Evolutionary conservation across 2,113 vertebrate species (phyloP), one percentile per base, ranked within the genome.

Genomic region (Holacanthus passer): DNA sequence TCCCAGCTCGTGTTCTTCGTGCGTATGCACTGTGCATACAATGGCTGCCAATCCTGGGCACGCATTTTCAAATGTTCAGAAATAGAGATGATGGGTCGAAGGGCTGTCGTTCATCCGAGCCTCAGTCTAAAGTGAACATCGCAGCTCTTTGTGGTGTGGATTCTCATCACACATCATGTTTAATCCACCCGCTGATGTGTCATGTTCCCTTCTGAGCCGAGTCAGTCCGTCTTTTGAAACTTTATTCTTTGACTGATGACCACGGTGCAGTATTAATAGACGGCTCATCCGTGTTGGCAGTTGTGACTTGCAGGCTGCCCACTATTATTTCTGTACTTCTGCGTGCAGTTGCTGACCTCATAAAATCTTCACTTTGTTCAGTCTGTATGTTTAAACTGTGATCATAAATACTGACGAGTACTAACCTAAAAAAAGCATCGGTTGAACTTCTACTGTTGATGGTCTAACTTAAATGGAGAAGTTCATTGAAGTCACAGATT

Each of bases 231-330:
- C 48, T 53, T 78, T 74, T 83, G 73, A 82, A 86, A 82, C 79
- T 20, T 71, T 72, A 88, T 63, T 88, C 86, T 81, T 32, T 45
- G 87, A 76, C 66, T 45, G 73, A 64, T 81, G 87, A 70, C 68
- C 41, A 52, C 2, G 59, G 39, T 31, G 63, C 69, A 39, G 12
- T 78, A 79, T 75, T 71, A 29, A 73, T 60, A 56, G 32, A 32
- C 43, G 2, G 17, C 55, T 55, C 31, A 43, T 81, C 72, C 37
- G 1, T 55, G 71, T 35, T 73, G 62, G 59, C 63, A 52, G 68
- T 17, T 52, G 69, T 56, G 75, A 64, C 32, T 5, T 13, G 14
- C n/a, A 29, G 8, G 9, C 48, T 64, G 60, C 10, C n/a, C 17
- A 6, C 13, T 48, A 7, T 50, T 63, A 31, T 47, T 4, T 58